Base-by-base conservation (phyloP, 2,113 vertebrate genomes). In the Tor tambroides region DNA sequence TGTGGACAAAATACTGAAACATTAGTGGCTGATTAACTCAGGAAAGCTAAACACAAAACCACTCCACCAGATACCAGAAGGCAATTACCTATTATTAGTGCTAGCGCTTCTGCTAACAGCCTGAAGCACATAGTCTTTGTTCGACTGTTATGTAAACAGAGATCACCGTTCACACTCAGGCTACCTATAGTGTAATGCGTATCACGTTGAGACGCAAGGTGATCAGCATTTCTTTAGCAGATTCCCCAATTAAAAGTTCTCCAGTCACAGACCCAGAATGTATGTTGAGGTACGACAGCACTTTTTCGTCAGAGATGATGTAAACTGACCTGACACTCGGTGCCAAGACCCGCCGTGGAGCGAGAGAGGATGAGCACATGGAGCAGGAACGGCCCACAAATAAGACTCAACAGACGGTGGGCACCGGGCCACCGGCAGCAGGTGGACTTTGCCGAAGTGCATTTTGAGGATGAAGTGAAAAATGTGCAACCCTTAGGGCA, bases 91-190 rank as follows among this genome's bases (percentile, higher is more conserved):
- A 67, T 35, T 78, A 38, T 83, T 59, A 51, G 56, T 49, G 83
- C 80, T 79, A 51, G 65, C 8, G 30, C 85, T 84, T 84, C 85
- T 79, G 71, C 74, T 90, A 76, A 89, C 41, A 30, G 87, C 90
- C 88, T 84, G 80, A 43, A 89, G 88, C 89, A 54, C 38, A 72
- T 82, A 23, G 84, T 84, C 91, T 93, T 91, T 90, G 85, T 91
- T 80, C 75, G 38, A 84, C 67, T 92, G 92, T 93, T 93, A 86
- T 93, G 92, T 92, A 90, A 93, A 94, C 91, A 92, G 63, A 82
- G 41, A 78, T 75, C 5, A 23, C n/a, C 80, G 59, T 72, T 84
- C 88, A 75, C 41, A 56, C 78, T 82, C 41, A 76, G 23, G 9
- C 71, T 67, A 56, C 51, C 91, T 84, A n/a, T 0, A 12, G 59